phyloP scores from a whole-genome alignment of 2,797 vertebrate genomes.

The Pipistrellus kuhlii region DNA sequence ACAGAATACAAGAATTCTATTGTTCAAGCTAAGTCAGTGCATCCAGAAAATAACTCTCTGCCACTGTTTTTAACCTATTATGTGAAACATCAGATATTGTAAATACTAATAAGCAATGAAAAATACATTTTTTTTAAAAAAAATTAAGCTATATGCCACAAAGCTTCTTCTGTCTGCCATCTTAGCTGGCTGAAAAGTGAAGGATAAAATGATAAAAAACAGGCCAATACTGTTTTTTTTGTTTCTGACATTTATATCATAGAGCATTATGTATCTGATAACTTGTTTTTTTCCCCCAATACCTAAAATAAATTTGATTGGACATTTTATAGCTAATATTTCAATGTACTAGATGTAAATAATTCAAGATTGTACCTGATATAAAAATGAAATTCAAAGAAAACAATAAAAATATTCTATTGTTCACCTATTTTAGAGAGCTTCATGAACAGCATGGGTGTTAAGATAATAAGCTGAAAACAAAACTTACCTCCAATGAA shows the following conservation, averaged over 20 bases:
- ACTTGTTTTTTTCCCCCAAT: not conserved
- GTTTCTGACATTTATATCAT: not conserved
- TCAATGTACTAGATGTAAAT: not conserved
- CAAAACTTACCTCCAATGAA: slow-evolving; percentile 93
- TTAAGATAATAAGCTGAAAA: not conserved
- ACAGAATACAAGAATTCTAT: slow-evolving; percentile 55
- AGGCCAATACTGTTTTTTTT: not conserved
- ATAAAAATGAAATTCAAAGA: not conserved
- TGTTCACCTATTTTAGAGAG: not conserved
- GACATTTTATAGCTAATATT: not conserved
- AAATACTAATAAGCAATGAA: not conserved
- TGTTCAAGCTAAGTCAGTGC: not conserved
- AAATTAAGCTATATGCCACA: not conserved
- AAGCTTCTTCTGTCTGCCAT: not conserved
- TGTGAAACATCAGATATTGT: not conserved
- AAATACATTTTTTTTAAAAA: not conserved
- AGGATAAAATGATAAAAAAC: not conserved
- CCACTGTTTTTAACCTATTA: slow-evolving; percentile 7
- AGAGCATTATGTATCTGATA: not conserved
- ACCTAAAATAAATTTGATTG: slow-evolving; percentile 10
- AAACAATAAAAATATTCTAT: not conserved
- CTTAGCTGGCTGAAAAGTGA: not conserved
- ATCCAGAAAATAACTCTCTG: not conserved
- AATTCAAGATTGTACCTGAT: not conserved
- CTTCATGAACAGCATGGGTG: not conserved